These are phyloP conservation scores for Helleia helle DNA, from an alignment of 2,888 invertebrate species.

Conservation along the genomic window DNA sequence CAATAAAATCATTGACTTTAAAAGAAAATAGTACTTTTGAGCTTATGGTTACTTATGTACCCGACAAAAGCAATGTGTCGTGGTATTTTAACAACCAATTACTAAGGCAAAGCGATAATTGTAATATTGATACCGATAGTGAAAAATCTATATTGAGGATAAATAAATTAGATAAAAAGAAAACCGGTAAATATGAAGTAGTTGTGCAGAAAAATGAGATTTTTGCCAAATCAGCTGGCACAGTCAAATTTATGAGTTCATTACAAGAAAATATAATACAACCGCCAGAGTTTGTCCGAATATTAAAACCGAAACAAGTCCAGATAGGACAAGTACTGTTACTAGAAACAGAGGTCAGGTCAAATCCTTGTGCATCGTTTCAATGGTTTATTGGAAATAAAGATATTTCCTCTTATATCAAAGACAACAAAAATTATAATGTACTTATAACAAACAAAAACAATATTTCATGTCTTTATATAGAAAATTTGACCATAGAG, in stretches of 20 bases:
- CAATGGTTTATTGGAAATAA: constrained; percentile 88
- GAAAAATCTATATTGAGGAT: constrained; percentile 78
- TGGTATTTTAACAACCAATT: constrained; percentile 91
- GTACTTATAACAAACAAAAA: constrained; percentile 80
- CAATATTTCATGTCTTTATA: constrained; percentile 85
- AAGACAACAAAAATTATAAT: constrained; percentile 76
- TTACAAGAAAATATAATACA: constrained; percentile 74
- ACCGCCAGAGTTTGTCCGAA: constrained; percentile 83
- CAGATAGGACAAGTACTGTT: constrained; percentile 84
- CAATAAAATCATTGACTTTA: constrained; percentile 83
- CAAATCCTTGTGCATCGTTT: constrained; percentile 86
- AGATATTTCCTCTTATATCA: constrained; percentile 73
- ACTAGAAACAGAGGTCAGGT: constrained; percentile 83
- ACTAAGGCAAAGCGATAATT: constrained; percentile 77
- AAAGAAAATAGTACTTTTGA: constrained; percentile 79
- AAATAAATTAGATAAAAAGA: constrained; percentile 79
- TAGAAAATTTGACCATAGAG: constrained; percentile 81
- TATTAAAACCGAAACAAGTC: constrained; percentile 80
- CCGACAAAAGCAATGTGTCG: constrained; percentile 81
- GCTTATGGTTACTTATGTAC: constrained; percentile 82
- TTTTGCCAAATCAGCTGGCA: constrained; percentile 85
- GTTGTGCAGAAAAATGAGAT: constrained; percentile 82
- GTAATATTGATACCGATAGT: constrained; percentile 73
- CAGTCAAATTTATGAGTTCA: constrained; percentile 82
- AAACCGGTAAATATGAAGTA: constrained; percentile 91